Conservation (phyloP, 2,797 vertebrate species). For the Monodelphis domestica region DNA sequence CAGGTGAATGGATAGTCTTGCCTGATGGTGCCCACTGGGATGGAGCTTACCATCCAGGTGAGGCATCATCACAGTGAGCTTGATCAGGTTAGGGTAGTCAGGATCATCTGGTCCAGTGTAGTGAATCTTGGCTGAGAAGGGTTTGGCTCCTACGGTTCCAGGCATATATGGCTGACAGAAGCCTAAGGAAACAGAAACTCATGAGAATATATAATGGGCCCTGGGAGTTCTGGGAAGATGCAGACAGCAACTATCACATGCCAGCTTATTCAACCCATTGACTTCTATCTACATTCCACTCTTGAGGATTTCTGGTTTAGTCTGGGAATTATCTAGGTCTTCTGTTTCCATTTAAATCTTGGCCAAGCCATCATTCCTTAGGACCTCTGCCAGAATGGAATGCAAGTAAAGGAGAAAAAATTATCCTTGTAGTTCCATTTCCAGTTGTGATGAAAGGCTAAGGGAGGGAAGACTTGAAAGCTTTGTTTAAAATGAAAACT, state of each 20-base stretch:
- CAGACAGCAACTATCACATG: not conserved
- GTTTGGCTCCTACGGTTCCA: slow-evolving; percentile 90
- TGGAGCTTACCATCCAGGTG: slow-evolving; percentile 89
- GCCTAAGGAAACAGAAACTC: not conserved
- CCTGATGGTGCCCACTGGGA: not conserved
- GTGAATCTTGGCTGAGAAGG: slow-evolving; percentile 91
- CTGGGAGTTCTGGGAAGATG: not conserved
- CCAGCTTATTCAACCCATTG: not conserved
- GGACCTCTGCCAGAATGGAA: not conserved
- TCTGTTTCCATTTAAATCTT: not conserved
- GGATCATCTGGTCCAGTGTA: slow-evolving; percentile 89
- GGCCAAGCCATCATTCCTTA: not conserved
- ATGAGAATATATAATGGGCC: not conserved
- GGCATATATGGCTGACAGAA: slow-evolving; percentile 88
- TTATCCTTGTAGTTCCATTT: not conserved
- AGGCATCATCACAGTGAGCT: slow-evolving; percentile 90
- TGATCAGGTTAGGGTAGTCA: slow-evolving; percentile 90
- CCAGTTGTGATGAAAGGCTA: not conserved
- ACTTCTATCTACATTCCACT: not conserved
- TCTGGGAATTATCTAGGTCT: not conserved
- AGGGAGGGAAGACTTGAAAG: not conserved
- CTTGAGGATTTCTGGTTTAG: not conserved
- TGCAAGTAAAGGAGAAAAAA: not conserved
- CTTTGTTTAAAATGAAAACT: not conserved
- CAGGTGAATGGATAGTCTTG: not conserved